These are phyloP conservation scores for Myiopsitta monachus DNA, from an alignment of 2,113 vertebrate genomes.

Conservation along the genomic window DNA sequence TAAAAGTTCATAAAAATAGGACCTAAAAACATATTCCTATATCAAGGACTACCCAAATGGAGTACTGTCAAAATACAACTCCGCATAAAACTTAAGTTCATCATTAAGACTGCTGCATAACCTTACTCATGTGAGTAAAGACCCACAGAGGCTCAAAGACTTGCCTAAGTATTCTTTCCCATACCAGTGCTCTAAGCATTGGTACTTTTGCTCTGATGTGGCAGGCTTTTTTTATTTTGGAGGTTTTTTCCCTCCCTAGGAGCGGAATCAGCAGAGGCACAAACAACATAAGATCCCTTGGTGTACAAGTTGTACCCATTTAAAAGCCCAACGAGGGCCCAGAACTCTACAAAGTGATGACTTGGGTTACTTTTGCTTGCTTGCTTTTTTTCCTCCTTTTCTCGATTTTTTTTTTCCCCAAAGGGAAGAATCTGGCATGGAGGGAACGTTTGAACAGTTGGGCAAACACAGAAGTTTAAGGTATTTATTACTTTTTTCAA, in stretches of 20 bases:
- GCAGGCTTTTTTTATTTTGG: not conserved
- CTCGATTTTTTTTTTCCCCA: not conserved
- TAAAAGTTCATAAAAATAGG: not conserved
- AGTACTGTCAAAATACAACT: not conserved
- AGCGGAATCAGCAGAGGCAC: not conserved
- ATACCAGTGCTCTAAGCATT: not conserved
- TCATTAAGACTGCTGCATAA: not conserved
- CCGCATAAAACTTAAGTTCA: not conserved
- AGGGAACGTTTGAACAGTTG: not conserved
- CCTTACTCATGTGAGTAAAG: not conserved
- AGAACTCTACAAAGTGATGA: not conserved
- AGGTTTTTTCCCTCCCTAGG: not conserved
- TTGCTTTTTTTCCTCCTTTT: fast-evolving
- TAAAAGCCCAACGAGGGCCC: not conserved
- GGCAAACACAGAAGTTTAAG: not conserved
- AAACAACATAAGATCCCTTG: not conserved
- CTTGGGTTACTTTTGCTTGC: not conserved
- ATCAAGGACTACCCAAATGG: not conserved
- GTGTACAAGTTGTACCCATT: not conserved
- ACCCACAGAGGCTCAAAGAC: not conserved
- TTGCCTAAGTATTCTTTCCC: not conserved
- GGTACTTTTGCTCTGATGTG: not conserved
- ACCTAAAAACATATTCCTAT: not conserved
- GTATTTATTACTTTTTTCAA: not conserved
- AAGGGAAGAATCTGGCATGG: not conserved